A percentile compares a stretch with the other conserved stretches of the same genome.
Evolutionary conservation across 2,113 vertebrate genomes (phyloP).

Genomic region (Suncus etruscus): DNA sequence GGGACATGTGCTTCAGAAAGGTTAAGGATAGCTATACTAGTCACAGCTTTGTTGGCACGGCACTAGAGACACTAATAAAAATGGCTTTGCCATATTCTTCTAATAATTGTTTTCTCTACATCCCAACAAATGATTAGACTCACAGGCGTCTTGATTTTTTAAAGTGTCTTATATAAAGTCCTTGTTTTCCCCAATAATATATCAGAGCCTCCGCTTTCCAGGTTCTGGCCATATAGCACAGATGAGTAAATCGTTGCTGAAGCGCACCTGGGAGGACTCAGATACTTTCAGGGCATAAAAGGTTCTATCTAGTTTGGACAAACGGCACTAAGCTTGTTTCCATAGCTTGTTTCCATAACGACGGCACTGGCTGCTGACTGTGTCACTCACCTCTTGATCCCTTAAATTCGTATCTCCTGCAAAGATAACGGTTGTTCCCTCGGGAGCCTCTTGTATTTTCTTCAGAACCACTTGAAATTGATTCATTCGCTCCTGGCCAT

Average conservation of each 20-base stretch:
- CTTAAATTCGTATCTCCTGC: slow-evolving; percentile 97
- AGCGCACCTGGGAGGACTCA: not conserved
- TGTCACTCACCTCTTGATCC: slow-evolving; percentile 91
- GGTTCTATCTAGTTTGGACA: not conserved
- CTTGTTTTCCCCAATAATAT: not conserved
- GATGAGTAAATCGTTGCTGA: not conserved
- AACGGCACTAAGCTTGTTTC: not conserved
- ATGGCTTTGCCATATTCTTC: slow-evolving; percentile 11
- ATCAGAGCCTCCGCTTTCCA: not conserved
- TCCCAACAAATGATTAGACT: too few relatives aligned
- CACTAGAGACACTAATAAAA: too few relatives aligned
- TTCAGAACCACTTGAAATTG: slow-evolving; percentile 90
- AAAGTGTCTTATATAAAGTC: not conserved
- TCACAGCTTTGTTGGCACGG: too few relatives aligned
- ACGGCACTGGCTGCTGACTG: not conserved
- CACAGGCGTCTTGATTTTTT: too few relatives aligned
- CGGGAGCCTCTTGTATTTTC: slow-evolving; percentile 88
- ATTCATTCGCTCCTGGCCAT: slow-evolving; percentile 90
- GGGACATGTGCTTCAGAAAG: too few relatives aligned
- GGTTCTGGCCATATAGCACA: not conserved
- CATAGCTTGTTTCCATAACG: too few relatives aligned
- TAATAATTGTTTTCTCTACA: not conserved
- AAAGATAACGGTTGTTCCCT: slow-evolving; percentile 92
- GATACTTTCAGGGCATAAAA: not conserved
- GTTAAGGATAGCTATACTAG: too few relatives aligned